Conservation (phyloP, 2,797 vertebrate genomes). For the Phalanger gymnotis region DNA sequence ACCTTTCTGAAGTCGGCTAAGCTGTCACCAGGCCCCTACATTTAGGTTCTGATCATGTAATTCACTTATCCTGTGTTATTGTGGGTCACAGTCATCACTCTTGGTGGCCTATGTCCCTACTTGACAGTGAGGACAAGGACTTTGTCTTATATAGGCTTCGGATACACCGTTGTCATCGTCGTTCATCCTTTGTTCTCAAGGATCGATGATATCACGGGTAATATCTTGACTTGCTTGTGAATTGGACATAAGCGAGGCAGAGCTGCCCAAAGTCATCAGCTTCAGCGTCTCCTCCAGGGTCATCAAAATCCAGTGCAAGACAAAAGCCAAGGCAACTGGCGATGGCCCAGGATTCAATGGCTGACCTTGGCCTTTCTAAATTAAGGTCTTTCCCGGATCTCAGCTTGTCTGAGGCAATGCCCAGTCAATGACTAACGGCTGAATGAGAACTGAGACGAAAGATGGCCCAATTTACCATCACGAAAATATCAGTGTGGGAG, state of each 20-base stretch:
- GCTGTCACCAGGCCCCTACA: neutral
- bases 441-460: neutral
- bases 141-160: neutral
- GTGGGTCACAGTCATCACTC: neutral
- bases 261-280: neutral
- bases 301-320: neutral
- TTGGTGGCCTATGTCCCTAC: neutral
- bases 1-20: neutral
- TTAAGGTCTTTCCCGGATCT: neutral
- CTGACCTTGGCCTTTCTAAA: neutral
- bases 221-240: neutral
- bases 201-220: neutral
- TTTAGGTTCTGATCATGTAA: neutral
- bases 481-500: neutral
- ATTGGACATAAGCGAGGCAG: neutral
- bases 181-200: neutral
- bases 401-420: neutral
- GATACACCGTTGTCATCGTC: neutral
- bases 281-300: neutral
- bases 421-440: neutral
- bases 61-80: neutral
- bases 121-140: neutral
- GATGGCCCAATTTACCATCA: neutral
- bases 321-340: neutral
- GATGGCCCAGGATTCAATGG: neutral